Percentiles rank a stretch among this genome's conserved stretches.
Evolutionary conservation across 2,113 vertebrate species (phyloP).

Genomic region (Halcyon malimbica): DNA sequence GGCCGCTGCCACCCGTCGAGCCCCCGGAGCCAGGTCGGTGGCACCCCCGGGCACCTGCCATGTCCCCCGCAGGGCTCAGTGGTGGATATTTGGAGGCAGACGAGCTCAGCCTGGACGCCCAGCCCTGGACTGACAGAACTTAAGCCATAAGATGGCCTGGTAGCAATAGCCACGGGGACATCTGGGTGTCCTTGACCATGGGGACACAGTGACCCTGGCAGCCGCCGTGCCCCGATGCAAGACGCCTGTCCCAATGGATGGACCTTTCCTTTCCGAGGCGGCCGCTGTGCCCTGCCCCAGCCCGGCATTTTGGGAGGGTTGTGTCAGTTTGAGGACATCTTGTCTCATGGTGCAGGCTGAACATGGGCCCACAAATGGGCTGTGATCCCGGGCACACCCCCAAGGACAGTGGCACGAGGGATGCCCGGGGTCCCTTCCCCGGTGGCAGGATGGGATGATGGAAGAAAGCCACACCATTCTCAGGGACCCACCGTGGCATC

Average conservation of each 20-base stretch:
- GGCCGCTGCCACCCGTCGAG: rapidly evolving
- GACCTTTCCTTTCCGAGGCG: rapidly evolving
- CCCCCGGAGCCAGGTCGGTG: rapidly evolving
- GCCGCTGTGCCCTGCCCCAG: background rate
- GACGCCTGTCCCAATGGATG: rapidly evolving
- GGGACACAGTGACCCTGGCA: background rate
- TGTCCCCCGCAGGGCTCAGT: rapidly evolving
- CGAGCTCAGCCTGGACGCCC: background rate
- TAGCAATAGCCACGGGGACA: background rate
- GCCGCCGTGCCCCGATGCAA: rapidly evolving
- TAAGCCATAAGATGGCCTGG: rapidly evolving
- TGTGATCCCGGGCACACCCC: background rate
- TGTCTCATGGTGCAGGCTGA: background rate
- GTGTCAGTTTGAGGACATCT: background rate
- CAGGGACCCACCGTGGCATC: background rate
- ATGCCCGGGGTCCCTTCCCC: background rate
- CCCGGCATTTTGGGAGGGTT: rapidly evolving
- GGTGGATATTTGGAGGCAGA: rapidly evolving
- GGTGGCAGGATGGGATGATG: background rate
- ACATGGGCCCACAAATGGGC: rapidly evolving
- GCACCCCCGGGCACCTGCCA: background rate
- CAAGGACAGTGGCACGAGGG: background rate
- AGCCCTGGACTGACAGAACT: background rate
- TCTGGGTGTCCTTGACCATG: background rate
- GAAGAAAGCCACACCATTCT: rapidly evolving